Evolutionary conservation across 2,113 vertebrate genomes (phyloP).

Genomic region (Myocastor coypus): DNA sequence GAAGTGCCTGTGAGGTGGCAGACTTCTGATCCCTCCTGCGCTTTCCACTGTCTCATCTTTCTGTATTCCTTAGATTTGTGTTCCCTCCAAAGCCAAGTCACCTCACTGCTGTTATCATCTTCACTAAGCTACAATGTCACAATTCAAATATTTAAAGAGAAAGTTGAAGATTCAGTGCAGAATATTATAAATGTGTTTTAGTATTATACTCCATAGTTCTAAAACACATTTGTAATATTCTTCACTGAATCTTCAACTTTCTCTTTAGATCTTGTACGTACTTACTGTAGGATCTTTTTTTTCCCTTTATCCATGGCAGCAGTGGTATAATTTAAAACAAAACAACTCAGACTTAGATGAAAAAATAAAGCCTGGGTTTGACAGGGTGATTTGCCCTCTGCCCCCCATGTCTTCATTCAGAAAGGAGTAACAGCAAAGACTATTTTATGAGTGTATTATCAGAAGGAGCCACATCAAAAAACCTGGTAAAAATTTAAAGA

Average conservation of each 20-base stretch:
- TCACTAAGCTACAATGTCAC: accelerated
- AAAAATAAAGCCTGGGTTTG: background rate
- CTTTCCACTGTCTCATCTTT: background rate
- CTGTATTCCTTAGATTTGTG: background rate
- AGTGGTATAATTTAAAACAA: no score
- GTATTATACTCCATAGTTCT: accelerated
- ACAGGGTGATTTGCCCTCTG: no score
- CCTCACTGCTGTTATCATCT: no score
- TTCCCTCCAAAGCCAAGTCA: background rate
- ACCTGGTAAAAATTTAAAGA: background rate
- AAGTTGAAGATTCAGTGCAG: background rate
- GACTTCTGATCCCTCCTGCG: background rate
- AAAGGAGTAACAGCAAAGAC: background rate
- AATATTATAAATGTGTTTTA: background rate
- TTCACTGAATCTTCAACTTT: no score
- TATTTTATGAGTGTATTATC: background rate
- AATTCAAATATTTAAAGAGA: background rate
- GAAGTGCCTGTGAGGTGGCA: no score
- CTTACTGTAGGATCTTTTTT: background rate
- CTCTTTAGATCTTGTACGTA: background rate
- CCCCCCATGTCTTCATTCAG: background rate
- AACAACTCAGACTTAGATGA: accelerated
- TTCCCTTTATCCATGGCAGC: accelerated
- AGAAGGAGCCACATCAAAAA: accelerated
- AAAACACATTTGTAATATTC: no score